Percentiles rank a stretch among this genome's conserved stretches.
phyloP scores from a whole-genome alignment of 2,888 invertebrate genomes.

The Chelonus formosanus region DNA sequence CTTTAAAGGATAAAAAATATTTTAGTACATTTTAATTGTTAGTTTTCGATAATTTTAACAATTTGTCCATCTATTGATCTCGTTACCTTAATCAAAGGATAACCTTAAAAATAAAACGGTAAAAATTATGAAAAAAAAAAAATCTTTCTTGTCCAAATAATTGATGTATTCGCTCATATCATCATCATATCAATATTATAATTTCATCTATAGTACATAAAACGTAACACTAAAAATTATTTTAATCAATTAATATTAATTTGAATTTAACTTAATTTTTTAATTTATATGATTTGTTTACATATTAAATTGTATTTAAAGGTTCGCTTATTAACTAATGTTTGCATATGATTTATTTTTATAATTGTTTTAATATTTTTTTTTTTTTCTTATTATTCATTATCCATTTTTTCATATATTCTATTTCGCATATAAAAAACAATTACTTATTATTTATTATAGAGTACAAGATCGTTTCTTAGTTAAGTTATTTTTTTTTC shows the following conservation, averaged over 20 bases:
- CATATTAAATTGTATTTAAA: slow-evolving; percentile 55
- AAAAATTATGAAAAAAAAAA: too few relatives aligned
- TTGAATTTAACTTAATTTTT: slow-evolving; percentile 48
- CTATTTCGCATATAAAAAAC: slow-evolving; percentile 63
- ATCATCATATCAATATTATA: slow-evolving; percentile 18
- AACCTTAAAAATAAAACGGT: too few relatives aligned
- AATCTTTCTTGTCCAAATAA: too few relatives aligned
- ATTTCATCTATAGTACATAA: slow-evolving; percentile 57
- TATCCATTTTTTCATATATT: slow-evolving; percentile 61
- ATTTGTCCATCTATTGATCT: too few relatives aligned
- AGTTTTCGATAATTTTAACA: too few relatives aligned
- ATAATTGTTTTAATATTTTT: slow-evolving; percentile 30
- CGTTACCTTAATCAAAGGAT: too few relatives aligned
- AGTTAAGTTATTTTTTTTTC: slow-evolving; percentile 47
- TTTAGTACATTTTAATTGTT: too few relatives aligned
- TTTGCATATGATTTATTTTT: slow-evolving; percentile 52
- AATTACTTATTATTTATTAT: slow-evolving; percentile 55
- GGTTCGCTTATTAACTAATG: slow-evolving; percentile 54
- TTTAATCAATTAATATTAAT: slow-evolving; percentile 38
- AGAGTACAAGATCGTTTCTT: slow-evolving; percentile 61
- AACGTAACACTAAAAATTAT: slow-evolving; percentile 57
- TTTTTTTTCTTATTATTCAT: slow-evolving; percentile 44
- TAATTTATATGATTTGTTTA: slow-evolving; percentile 47
- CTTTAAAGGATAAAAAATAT: too few relatives aligned
- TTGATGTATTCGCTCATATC: too few relatives aligned